Evolutionary conservation across 2,888 invertebrate genomes (phyloP), one percentile per base, ranked within the genome.

Genomic region (Cheilosia grossa): DNA sequence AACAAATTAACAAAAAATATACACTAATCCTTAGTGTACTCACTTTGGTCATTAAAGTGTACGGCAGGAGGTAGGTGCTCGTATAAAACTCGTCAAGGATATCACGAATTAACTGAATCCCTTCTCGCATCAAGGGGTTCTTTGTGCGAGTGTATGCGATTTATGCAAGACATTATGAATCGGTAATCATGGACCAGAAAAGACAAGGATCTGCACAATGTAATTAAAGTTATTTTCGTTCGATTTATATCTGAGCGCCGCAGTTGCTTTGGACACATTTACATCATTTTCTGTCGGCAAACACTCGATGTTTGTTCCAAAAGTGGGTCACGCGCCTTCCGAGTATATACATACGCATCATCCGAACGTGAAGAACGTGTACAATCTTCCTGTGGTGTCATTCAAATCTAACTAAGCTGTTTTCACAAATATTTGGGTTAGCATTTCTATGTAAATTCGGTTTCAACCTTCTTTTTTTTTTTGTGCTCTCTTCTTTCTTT

Each of bases 81-180:
- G 49, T 73, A n/a, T n/a, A 67, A 74, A 53, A 58, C 69, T 58
- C 64, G 51, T 75, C 81, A 70, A 82, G 81, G 81, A 82, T 69
- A 73, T 47, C 47, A 56, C 47, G 30, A 47, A 61, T 24, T 27
- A 30, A 17, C 27, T 10, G 17, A 42, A 24, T 17, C 59, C 59
- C 59, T n/a, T 13, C 17, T 59, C n/a, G 40, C 59, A 59, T 42
- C 37, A 58, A 58, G 37, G 53, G 24, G 42, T 69, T 33, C 64
- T 56, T 30, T 63, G 53, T 64, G 56, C n/a, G 72, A 44, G 30
- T 54, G 40, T 27, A n/a, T 49, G 56, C 79, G 83, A 83, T 75
- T 83, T 80, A 80, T 83, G 63, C 69, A 80, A 59, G 40, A 54
- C 58, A 59, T 61, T 74, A 83, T 79, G 80, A 83, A 83, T 83